Evolutionary conservation across 2,113 vertebrate genomes (phyloP).

Genomic region (Cyanistes caeruleus): DNA sequence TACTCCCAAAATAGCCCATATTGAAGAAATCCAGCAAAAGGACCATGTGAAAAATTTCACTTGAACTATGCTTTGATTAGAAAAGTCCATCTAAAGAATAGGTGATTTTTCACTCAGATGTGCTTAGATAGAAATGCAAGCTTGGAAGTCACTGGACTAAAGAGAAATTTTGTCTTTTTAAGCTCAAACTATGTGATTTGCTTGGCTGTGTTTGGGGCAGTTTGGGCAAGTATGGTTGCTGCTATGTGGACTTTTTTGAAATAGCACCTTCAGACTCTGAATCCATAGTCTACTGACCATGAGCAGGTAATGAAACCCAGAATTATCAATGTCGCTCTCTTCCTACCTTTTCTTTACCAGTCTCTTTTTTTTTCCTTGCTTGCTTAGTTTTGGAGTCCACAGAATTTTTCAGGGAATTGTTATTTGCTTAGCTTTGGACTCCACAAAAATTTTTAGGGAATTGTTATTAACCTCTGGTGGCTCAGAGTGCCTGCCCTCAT

Average conservation of each 20-base stretch:
- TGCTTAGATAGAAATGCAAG: background rate
- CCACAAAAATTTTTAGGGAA: background rate
- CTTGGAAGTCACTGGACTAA: background rate
- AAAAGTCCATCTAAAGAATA: background rate
- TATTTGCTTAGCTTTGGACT: background rate
- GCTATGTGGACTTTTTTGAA: background rate
- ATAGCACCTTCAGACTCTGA: background rate
- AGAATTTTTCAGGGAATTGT: background rate
- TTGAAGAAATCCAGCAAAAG: background rate
- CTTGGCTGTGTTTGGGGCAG: background rate
- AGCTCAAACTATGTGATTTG: background rate
- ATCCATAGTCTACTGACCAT: background rate
- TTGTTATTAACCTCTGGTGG: background rate
- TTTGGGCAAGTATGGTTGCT: background rate
- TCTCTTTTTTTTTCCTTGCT: background rate
- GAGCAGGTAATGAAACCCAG: background rate
- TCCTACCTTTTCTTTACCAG: background rate
- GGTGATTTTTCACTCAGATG: background rate
- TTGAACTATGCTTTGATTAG: background rate
- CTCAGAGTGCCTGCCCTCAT: background rate
- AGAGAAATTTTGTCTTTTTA: background rate
- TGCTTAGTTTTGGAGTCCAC: background rate
- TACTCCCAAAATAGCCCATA: background rate
- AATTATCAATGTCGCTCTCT: background rate
- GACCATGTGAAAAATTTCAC: background rate